phyloP scores from a whole-genome alignment of 2,797 vertebrate species.

The Fistularia tabacaria region DNA sequence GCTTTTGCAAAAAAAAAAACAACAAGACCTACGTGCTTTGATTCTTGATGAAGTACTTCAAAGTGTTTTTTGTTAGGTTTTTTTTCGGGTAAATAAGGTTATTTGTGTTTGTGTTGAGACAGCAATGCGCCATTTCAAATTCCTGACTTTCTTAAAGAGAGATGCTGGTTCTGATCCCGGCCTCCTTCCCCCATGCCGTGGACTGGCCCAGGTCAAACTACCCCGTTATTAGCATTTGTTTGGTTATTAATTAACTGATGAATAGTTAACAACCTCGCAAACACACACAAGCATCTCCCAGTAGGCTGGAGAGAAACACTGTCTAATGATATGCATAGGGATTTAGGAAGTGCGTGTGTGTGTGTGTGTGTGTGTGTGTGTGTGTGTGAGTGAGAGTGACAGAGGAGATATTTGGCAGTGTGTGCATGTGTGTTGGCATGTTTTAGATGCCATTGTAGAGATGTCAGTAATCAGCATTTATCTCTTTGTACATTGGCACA shows the following conservation, averaged over 20 bases:
- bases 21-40: conserved; percentile 52
- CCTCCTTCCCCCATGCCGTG: conserved; percentile 1
- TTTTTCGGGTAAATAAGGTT: conserved; percentile 6
- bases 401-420: not conserved
- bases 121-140: not conserved
- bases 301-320: conserved; percentile 40
- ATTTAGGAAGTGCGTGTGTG: conserved; percentile 37
- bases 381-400: conserved; percentile 17
- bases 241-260: conserved; percentile 42
- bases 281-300: conserved; percentile 41
- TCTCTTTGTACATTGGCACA: conserved; percentile 68
- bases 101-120: conserved; percentile 2
- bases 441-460: conserved; percentile 65
- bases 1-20: conserved; percentile 2
- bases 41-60: conserved; percentile 38
- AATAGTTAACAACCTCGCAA: conserved; percentile 41
- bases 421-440: conserved; percentile 48
- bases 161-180: not conserved
- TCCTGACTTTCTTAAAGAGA: not conserved
- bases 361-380: conserved; percentile 11
- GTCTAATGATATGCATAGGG: conserved; percentile 59
- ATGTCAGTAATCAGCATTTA: conserved; percentile 64
- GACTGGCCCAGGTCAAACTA: conserved; percentile 53
- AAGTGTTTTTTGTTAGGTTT: conserved; percentile 3
- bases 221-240: conserved; percentile 49